A percentile compares a stretch with the other conserved stretches of the same genome.
phyloP scores from a whole-genome alignment of 2,888 invertebrate species.

The Acleris literana region DNA sequence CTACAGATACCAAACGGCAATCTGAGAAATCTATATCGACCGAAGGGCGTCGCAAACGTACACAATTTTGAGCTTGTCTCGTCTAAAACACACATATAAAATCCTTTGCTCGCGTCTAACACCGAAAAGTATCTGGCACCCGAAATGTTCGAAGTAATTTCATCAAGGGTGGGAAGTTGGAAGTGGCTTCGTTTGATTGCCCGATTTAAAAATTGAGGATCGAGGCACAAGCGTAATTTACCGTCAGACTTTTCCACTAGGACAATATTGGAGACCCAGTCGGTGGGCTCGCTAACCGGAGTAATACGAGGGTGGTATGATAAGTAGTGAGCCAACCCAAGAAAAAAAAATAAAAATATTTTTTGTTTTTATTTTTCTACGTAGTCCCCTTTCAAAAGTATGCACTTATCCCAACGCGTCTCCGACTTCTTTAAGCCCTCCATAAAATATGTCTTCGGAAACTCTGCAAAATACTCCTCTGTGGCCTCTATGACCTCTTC shows the following conservation, averaged over 20 bases:
- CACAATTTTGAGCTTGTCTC: conserved; percentile 35
- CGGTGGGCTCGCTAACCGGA: conserved; percentile 27
- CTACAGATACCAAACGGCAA: conserved; percentile 18
- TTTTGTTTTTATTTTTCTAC: too few species aligned
- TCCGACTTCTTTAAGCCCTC: too few species aligned
- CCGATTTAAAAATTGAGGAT: conserved; percentile 30
- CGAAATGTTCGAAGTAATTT: conserved; percentile 26
- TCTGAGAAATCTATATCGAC: conserved; percentile 27
- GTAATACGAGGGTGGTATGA: too few species aligned
- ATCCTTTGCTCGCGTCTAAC: conserved; percentile 35
- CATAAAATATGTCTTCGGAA: too few species aligned
- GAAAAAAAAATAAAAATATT: too few species aligned
- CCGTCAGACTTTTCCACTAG: conserved; percentile 25
- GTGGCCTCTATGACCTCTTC: too few species aligned
- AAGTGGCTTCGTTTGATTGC: conserved; percentile 37
- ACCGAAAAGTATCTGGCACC: conserved; percentile 36
- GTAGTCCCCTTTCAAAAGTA: too few species aligned
- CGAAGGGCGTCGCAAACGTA: conserved; percentile 32
- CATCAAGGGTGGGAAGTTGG: conserved; percentile 38
- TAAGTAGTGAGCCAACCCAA: too few species aligned
- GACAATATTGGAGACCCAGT: conserved; percentile 29
- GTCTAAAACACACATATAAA: conserved; percentile 34
- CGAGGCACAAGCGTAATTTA: conserved; percentile 22
- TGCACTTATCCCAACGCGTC: too few species aligned
- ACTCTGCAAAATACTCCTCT: too few species aligned